phyloP scores from a whole-genome alignment of 2,888 invertebrate genomes.

The Tenthredo notha region DNA sequence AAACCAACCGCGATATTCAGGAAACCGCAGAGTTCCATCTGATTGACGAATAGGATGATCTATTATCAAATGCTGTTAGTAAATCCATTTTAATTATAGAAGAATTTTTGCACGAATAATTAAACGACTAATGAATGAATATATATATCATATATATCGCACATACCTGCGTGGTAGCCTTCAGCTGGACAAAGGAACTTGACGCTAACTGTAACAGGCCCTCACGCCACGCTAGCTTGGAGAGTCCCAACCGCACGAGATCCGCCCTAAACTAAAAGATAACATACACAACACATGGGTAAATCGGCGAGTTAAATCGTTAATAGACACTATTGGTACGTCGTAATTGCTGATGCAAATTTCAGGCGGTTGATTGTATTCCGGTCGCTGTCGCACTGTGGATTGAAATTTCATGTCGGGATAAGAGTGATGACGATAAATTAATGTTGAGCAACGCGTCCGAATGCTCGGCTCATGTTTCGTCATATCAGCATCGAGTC shows the following conservation, averaged over 20 bases:
- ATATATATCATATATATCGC: too few species aligned
- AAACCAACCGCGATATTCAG: not conserved
- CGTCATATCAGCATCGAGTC: not conserved
- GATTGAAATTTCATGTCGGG: not conserved
- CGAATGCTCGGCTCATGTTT: not conserved
- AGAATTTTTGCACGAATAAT: too few species aligned
- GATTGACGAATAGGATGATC: not conserved
- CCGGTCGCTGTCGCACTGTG: not conserved
- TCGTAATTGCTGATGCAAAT: not conserved
- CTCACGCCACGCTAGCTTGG: conserved; percentile 50
- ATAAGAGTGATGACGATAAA: not conserved
- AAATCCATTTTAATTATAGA: too few species aligned
- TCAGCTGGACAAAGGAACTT: conserved; percentile 58
- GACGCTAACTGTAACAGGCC: conserved; percentile 62
- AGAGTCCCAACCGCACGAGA: conserved; percentile 58
- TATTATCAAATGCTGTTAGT: not conserved
- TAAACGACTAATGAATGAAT: too few species aligned
- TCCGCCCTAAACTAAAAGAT: conserved; percentile 61
- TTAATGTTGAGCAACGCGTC: not conserved
- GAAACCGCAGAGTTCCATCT: too few species aligned
- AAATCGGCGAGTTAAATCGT: not conserved
- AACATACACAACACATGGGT: not conserved
- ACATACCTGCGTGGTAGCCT: conserved; percentile 6
- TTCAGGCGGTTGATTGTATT: too few species aligned
- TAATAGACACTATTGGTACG: not conserved